Evolutionary conservation across 2,888 invertebrate genomes (phyloP).

Genomic region (Sinotaia quadrata): DNA sequence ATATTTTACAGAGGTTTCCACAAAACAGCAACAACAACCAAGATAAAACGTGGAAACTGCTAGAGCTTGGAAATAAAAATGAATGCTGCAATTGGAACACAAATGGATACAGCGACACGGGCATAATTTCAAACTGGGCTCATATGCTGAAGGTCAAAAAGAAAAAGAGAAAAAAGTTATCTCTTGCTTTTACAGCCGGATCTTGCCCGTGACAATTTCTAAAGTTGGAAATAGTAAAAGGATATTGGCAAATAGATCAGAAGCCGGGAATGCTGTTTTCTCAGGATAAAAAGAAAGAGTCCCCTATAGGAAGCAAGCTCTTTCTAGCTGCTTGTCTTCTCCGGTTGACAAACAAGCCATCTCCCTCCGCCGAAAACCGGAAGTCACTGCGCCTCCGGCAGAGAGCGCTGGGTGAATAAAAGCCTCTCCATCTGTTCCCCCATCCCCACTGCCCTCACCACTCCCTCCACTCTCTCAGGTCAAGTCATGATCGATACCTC

Average conservation of each 20-base stretch:
- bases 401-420: not conserved
- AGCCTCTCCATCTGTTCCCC: not conserved
- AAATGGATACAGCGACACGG: not conserved
- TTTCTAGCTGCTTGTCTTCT: conserved; percentile 16
- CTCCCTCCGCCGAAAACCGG: conserved; percentile 16
- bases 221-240: not conserved
- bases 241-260: conserved; percentile 1
- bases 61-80: not conserved
- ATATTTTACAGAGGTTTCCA: too few relatives aligned
- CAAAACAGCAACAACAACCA: too few relatives aligned
- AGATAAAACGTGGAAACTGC: not conserved
- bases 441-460: not conserved
- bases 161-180: not conserved
- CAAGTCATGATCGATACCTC: conserved; percentile 16
- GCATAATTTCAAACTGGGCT: not conserved
- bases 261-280: not conserved
- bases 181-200: not conserved
- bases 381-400: conserved; percentile 18
- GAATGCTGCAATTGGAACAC: not conserved
- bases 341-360: conserved; percentile 28
- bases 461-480: not conserved
- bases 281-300: not conserved
- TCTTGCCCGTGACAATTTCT: not conserved
- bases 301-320: conserved; percentile 14
- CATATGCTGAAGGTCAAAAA: not conserved